Evolutionary conservation across 2,113 vertebrate genomes (phyloP), one percentile per base, ranked within the genome.

Genomic region (Osmerus mordax): DNA sequence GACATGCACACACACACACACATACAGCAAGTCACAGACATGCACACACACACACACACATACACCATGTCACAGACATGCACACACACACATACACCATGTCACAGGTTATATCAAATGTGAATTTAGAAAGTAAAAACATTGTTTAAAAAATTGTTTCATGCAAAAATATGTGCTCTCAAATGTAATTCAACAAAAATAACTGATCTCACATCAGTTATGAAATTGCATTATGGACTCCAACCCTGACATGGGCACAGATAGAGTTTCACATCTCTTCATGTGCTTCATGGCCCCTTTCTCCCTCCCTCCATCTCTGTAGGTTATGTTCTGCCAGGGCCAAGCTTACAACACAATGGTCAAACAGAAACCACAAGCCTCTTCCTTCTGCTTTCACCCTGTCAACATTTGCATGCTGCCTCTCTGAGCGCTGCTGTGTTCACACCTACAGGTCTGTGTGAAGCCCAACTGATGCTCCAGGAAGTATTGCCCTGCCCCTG

Each of bases 1-100:
- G 9, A 55, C 52, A 68, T 21, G 25, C 19, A 54, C 19, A 67
- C 66, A 55, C 52, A 69, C 67, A 56, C 65, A 53, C 18, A 54
- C 51, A 67, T 7, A 23, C 18, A 19, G 14, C 15, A 25, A 2
- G 14, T 21, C 1, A 69, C 54, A 56, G 8, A 58, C 3, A 54
- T 23, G 18, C 21, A 53, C 51, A 67, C 4, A 23, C 21, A 53
- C 51, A 67, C 4, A 23, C 52, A 29, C 15, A 69, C 52, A 29
- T 5, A 69, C 16, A 41, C 19, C 25, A 25, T 12, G 5, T 23
- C 2, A 69, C 54, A 55, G 7, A 16, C 29, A 65, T 14, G 2
- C 25, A 18, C 16, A 69, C 16, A 69, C 14, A n/a, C 2, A 55
- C 14, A n/a, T 1, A 55, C 18, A 41, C n/a, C 32, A 36, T 36